phyloP scores from a whole-genome alignment of 1,140 invertebrate genomes.

The Papilio machaon region DNA sequence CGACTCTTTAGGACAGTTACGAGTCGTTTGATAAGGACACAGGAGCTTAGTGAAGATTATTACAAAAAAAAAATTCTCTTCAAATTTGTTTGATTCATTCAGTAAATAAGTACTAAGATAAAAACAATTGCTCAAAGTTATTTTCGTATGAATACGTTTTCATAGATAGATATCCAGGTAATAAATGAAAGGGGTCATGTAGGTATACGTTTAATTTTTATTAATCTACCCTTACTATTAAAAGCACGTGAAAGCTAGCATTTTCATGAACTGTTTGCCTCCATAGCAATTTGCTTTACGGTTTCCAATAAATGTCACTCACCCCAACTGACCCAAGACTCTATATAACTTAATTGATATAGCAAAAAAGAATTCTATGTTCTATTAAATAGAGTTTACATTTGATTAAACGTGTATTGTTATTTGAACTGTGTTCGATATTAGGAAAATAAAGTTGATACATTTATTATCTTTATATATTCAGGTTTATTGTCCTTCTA shows the following conservation, averaged over 20 bases:
- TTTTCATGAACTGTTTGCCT: background rate
- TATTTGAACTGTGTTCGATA: background rate
- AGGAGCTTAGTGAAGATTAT: too few relatives aligned
- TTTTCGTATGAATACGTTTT: too few relatives aligned
- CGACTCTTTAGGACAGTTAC: too few relatives aligned
- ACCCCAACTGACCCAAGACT: background rate
- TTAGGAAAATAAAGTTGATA: background rate
- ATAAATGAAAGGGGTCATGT: too few relatives aligned
- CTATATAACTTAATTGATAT: background rate
- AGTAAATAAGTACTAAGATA: too few relatives aligned
- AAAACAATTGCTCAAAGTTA: too few relatives aligned
- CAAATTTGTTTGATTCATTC: too few relatives aligned
- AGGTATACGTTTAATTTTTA: background rate
- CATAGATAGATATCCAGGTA: too few relatives aligned
- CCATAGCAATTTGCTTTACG: background rate
- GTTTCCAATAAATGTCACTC: conserved; percentile 5
- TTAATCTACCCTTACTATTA: background rate
- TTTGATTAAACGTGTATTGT: background rate
- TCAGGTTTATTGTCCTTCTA: background rate
- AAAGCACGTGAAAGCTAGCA: background rate
- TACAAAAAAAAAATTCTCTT: too few relatives aligned
- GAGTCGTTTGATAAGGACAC: too few relatives aligned
- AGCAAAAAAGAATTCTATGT: background rate
- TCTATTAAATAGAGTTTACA: background rate
- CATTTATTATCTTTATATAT: background rate